Evolutionary conservation across 2,888 invertebrate genomes (phyloP), one percentile per base, ranked within the genome.

Genomic region (Parelbella ahira): DNA sequence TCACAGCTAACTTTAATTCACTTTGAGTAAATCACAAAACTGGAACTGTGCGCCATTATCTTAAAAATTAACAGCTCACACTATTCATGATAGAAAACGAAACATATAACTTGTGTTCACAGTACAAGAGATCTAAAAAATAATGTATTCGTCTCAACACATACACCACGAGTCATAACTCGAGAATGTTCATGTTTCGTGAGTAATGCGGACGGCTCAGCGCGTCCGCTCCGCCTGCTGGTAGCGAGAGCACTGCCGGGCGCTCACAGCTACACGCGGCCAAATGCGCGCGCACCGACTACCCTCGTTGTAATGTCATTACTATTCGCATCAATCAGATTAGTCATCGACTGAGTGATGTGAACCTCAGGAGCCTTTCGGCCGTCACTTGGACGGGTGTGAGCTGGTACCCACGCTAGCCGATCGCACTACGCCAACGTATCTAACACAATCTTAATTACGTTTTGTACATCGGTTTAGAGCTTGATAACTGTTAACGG

Each of bases 301-400:
- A 39, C 39, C 24, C 39, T 39, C 38, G 24, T 25, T 39, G 39
- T 32, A 39, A 39, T 39, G 30, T 18, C 39, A 39, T 39, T 39
- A 39, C 32, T 39, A 39, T 39, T 32, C 39, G 39, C 39, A 39
- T 39, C 39, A 39, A 32, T 39, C 39, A 39, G 39, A 39, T 39
- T 32, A 39, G 39, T 39, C 39, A 39, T 39, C 39, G 39, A 39
- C 39, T 39, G 39, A 39, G 19, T 32, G 32, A 39, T 32, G 32
- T 32, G 32, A 24, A 38, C 32, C 39, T 23, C 24, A 23, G 24
- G 15, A 30, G 24, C 38, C 30, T 32, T 30, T 39, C 38, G 38
- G 30, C 30, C 38, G 32, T 39, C 38, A 39, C 21, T 6, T 18
- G 30, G 30, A 39, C 24, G 15, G 30, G 32, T 39, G 34, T 10